These are phyloP conservation scores for Galaxias olidus DNA, from an alignment of 2,797 vertebrate genomes.

Conservation along the genomic window DNA sequence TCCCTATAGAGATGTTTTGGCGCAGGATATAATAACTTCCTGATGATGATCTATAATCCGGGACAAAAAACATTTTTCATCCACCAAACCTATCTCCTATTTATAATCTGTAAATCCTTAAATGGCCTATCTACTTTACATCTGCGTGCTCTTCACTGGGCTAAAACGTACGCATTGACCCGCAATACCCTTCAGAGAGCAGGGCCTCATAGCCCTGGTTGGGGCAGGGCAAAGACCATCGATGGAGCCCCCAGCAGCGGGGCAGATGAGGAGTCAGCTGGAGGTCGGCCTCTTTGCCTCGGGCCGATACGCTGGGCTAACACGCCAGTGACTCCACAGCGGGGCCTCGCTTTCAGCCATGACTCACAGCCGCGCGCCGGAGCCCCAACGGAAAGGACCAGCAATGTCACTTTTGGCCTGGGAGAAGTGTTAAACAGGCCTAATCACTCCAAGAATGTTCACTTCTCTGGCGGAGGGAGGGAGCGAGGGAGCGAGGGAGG, in stretches of 20 bases:
- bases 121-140: too few relatives aligned
- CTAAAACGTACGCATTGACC: too few relatives aligned
- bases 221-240: constrained; percentile 11
- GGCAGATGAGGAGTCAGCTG: not conserved
- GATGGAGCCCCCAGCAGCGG: not conserved
- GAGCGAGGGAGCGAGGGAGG: not conserved
- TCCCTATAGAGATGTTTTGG: too few relatives aligned
- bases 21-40: too few relatives aligned
- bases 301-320: not conserved
- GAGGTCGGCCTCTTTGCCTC: constrained; percentile 8
- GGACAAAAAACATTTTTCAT: too few relatives aligned
- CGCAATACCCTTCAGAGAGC: too few relatives aligned
- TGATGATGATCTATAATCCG: too few relatives aligned
- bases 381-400: constrained; percentile 29
- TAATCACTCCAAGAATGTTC: constrained; percentile 61
- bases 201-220: not conserved
- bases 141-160: too few relatives aligned
- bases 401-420: constrained; percentile 43
- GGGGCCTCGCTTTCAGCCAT: constrained; percentile 27
- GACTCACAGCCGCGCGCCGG: constrained; percentile 21
- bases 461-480: constrained; percentile 39
- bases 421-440: constrained; percentile 56
- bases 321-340: not conserved
- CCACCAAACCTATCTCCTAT: too few relatives aligned
- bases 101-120: too few relatives aligned